phyloP scores from a whole-genome alignment of 30 jellyfish, hydroid and myxozoan genomes.

The Aurelia aurita complex sp. Pacific region DNA sequence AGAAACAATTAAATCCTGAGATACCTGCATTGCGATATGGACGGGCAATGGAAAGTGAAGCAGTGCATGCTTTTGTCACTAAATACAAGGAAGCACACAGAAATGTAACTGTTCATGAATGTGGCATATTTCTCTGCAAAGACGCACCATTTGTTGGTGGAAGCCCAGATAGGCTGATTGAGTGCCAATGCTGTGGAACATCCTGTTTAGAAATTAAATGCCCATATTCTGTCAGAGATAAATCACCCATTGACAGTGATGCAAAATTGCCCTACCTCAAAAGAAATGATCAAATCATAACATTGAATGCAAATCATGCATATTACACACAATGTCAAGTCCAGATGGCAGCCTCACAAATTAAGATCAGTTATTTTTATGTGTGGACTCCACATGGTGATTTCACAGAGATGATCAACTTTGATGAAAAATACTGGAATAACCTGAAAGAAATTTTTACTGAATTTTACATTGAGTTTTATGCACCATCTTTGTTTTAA shows the following conservation, averaged over 20 bases:
- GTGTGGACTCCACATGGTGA: conserved; percentile 41
- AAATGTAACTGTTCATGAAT: background rate
- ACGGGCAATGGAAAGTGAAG: conserved; percentile 48
- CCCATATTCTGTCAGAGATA: conserved; percentile 23
- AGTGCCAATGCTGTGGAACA: conserved; percentile 13
- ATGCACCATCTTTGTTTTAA: background rate
- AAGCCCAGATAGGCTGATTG: conserved; percentile 54
- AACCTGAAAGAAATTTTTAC: background rate
- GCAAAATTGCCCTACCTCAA: background rate
- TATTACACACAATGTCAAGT: conserved; percentile 65
- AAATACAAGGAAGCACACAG: too few relatives aligned
- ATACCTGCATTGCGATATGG: conserved; percentile 69
- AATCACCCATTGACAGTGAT: conserved; percentile 5
- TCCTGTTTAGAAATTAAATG: conserved; percentile 66
- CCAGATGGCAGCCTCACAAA: conserved; percentile 48
- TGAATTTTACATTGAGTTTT: conserved; percentile 5
- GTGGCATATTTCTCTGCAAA: conserved; percentile 18
- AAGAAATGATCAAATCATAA: background rate
- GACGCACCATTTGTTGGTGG: conserved; percentile 52
- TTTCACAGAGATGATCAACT: conserved; percentile 15
- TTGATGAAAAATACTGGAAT: conserved; percentile 3
- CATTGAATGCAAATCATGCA: background rate
- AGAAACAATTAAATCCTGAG: conserved; percentile 19
- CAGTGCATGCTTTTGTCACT: too few relatives aligned
- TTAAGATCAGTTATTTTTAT: conserved; percentile 44